These are phyloP conservation scores for Rhinoraja longicauda DNA, from an alignment of 2,797 vertebrate genomes.

Conservation along the genomic window DNA sequence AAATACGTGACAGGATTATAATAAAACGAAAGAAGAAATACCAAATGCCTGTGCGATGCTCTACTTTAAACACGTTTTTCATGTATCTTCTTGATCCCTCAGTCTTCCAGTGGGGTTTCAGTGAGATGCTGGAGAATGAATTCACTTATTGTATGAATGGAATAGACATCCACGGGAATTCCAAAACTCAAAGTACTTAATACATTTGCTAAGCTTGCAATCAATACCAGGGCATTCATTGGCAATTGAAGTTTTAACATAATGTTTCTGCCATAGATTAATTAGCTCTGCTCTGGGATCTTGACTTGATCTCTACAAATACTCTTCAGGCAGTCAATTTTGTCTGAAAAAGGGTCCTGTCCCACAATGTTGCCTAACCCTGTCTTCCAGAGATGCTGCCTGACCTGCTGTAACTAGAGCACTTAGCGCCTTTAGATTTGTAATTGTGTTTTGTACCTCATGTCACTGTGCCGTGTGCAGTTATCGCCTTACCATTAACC, in stretches of 20 bases:
- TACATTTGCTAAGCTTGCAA: background rate
- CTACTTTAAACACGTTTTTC: background rate
- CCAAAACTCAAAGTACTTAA: background rate
- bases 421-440: background rate
- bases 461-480: background rate
- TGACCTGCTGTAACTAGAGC: too few relatives aligned
- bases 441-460: background rate
- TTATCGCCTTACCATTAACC: background rate
- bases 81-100: background rate
- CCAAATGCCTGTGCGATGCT: background rate
- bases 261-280: background rate
- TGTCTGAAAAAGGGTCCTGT: too few relatives aligned
- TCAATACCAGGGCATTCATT: background rate
- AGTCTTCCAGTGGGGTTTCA: background rate
- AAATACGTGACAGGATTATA: background rate
- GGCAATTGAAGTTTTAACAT: background rate
- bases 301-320: background rate
- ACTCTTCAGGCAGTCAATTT: background rate
- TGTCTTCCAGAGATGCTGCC: too few relatives aligned
- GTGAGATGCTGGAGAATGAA: background rate
- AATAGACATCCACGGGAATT: background rate
- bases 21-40: conserved; percentile 13
- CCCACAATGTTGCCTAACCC: too few relatives aligned
- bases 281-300: background rate
- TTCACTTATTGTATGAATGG: background rate